Evolutionary conservation across 2,888 invertebrate species (phyloP).

Genomic region (Polydrusus pterygomalis): DNA sequence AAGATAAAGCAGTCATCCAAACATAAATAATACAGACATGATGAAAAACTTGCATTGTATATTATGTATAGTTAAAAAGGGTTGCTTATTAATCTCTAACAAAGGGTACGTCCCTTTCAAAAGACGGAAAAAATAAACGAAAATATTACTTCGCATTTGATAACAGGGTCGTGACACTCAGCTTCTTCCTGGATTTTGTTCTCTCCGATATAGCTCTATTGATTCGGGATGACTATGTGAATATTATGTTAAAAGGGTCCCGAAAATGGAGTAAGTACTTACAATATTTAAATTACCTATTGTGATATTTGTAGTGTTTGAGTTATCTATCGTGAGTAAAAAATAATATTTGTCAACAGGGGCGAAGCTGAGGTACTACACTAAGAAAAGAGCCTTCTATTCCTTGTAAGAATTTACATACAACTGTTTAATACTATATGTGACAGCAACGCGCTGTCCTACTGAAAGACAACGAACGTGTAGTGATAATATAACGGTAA

Average conservation of each 20-base stretch:
- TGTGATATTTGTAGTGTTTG: too few relatives aligned
- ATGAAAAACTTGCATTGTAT: slow-evolving; percentile 70
- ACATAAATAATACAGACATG: slow-evolving; percentile 71
- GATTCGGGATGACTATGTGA: slow-evolving; percentile 65
- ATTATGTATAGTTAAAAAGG: slow-evolving; percentile 67
- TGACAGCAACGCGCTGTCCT: too few relatives aligned
- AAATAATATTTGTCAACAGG: too few relatives aligned
- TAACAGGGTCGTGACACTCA: slow-evolving; percentile 65
- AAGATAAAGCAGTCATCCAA: slow-evolving; percentile 67
- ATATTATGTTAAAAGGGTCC: slow-evolving; percentile 59
- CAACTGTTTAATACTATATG: too few relatives aligned
- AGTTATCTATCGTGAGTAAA: too few relatives aligned
- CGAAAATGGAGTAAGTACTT: slow-evolving; percentile 27
- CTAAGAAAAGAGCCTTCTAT: too few relatives aligned
- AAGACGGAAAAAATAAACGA: slow-evolving; percentile 61
- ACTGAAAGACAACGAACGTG: too few relatives aligned
- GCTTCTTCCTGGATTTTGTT: slow-evolving; percentile 66
- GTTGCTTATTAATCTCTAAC: slow-evolving; percentile 69
- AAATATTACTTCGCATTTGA: slow-evolving; percentile 67
- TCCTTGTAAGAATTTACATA: too few relatives aligned
- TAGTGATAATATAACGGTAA: too few relatives aligned
- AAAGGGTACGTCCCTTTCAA: slow-evolving; percentile 67
- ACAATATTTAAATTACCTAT: slow-evolving; percentile 38
- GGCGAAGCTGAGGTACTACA: too few relatives aligned
- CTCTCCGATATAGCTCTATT: slow-evolving; percentile 63